Evolutionary conservation across 2,113 vertebrate genomes (phyloP).

Genomic region (Bombycilla garrulus): DNA sequence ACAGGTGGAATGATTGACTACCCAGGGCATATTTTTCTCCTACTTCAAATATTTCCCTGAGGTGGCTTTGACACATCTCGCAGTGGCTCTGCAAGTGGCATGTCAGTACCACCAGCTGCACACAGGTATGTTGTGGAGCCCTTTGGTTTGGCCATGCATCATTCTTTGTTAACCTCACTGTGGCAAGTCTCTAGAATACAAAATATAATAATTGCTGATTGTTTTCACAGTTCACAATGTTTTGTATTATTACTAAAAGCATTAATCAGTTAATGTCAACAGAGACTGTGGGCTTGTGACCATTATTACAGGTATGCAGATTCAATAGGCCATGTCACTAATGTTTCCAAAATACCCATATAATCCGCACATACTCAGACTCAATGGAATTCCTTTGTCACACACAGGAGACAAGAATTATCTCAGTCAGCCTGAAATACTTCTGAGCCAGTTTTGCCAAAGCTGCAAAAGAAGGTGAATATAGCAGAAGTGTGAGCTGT

Average conservation of each 20-base stretch:
- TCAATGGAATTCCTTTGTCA: background rate
- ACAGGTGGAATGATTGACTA: background rate
- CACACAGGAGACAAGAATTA: background rate
- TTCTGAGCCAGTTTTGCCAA: background rate
- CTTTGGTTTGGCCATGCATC: background rate
- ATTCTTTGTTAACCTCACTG: background rate
- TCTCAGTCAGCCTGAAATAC: background rate
- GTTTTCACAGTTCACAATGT: background rate
- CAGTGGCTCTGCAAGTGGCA: background rate
- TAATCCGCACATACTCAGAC: background rate
- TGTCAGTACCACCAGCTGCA: background rate
- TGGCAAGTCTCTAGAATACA: background rate
- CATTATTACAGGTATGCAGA: background rate
- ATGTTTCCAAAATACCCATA: background rate
- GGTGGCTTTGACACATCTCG: fast-evolving
- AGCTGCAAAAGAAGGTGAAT: background rate
- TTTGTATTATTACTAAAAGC: background rate
- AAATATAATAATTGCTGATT: background rate
- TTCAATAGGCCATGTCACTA: background rate
- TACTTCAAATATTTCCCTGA: background rate
- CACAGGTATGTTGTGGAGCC: background rate
- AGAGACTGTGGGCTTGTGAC: background rate
- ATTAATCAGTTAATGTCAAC: background rate
- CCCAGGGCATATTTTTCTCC: background rate
- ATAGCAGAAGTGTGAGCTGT: background rate